phyloP scores from a whole-genome alignment of 2,113 vertebrate genomes.

The Eulacestoma nigropectus region DNA sequence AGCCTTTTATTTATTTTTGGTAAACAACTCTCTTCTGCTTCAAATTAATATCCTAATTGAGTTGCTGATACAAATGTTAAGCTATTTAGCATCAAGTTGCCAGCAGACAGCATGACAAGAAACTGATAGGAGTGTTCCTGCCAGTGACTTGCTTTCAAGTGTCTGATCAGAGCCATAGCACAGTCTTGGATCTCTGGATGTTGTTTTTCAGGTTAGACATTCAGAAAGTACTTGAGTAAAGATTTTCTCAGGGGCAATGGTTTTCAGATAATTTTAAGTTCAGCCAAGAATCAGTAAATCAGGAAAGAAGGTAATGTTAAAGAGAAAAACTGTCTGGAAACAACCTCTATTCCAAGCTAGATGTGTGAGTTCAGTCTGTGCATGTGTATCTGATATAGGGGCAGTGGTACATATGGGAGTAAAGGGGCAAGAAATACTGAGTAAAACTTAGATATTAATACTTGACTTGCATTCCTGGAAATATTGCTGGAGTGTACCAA shows the following conservation, averaged over 20 bases:
- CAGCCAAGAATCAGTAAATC: background rate
- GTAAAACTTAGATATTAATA: background rate
- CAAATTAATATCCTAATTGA: background rate
- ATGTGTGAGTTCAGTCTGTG: background rate
- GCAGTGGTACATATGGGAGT: background rate
- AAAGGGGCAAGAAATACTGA: background rate
- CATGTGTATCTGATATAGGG: background rate
- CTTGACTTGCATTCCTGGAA: background rate
- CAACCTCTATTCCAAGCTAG: background rate
- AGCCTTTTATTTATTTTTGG: slow-evolving; percentile 26
- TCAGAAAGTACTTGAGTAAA: background rate
- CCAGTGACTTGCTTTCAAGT: background rate
- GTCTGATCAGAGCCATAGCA: background rate
- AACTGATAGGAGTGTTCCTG: background rate
- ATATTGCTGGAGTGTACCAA: background rate
- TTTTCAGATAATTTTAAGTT: background rate
- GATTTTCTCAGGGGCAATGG: background rate
- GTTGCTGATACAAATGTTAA: slow-evolving; percentile 1
- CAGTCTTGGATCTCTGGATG: background rate
- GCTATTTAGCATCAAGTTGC: background rate
- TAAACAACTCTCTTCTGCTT: slow-evolving; percentile 49
- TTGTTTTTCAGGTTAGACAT: background rate
- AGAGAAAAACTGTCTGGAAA: background rate
- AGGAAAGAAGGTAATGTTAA: background rate
- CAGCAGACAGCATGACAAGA: background rate